Evolutionary conservation across 2,113 vertebrate species (phyloP).

Genomic region (Mus musculus): GRCm39 chr13:31577501-31578000

Average conservation of each 20-base stretch:
- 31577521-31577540: neutral
- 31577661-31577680: neutral
- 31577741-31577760: neutral
- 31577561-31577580: neutral
- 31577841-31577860: neutral
- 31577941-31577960: too few species aligned
- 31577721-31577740: neutral
- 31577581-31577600: neutral
- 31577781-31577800: neutral
- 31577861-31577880: neutral
- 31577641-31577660: neutral
- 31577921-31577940: neutral
- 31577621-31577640: neutral
- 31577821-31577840: neutral
- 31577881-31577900: neutral
- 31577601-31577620: constrained; percentile 4
- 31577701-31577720: neutral
- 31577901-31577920: neutral
- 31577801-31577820: neutral
- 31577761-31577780: neutral
- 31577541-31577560: neutral
- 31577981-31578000: neutral
- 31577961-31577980: neutral
- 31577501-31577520: neutral
- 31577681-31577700: constrained; percentile 10